Percentiles rank a stretch among this genome's conserved stretches.
These are phyloP conservation scores for Trypoxylon attenuatum DNA, from an alignment of 2,888 invertebrate species.

Conservation along the genomic window DNA sequence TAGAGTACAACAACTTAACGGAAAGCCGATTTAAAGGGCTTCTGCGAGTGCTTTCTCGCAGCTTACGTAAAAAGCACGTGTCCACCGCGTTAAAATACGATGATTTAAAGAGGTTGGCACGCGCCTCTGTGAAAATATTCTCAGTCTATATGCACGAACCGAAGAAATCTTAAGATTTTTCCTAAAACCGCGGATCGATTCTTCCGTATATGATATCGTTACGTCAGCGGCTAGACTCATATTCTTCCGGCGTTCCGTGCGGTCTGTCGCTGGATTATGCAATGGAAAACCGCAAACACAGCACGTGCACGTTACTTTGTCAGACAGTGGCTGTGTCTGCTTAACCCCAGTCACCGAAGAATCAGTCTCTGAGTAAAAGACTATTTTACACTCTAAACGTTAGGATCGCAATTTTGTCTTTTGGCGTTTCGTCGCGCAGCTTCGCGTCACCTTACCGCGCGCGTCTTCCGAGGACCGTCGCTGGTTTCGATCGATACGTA, in stretches of 20 bases:
- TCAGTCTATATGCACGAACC: neutral
- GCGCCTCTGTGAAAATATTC: no score
- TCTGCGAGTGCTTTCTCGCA: no score
- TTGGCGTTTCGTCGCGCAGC: no score
- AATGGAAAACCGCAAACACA: slow-evolving; percentile 25
- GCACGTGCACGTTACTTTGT: neutral
- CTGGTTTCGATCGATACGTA: neutral
- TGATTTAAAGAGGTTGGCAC: no score
- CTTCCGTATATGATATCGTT: slow-evolving; percentile 10
- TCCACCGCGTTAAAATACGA: no score
- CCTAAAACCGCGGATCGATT: neutral
- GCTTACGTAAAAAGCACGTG: no score
- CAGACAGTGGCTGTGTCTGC: neutral
- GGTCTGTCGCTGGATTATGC: slow-evolving; percentile 18
- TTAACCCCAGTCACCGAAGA: neutral
- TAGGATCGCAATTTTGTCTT: neutral
- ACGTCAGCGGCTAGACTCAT: slow-evolving; percentile 6
- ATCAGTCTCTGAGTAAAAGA: no score
- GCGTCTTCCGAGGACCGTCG: no score
- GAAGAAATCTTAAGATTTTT: neutral
- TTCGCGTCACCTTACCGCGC: no score
- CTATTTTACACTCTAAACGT: neutral
- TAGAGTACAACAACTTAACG: no score
- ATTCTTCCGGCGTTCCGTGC: slow-evolving; percentile 1
- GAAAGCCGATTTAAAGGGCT: no score